Evolutionary conservation across 2,888 invertebrate species (phyloP), one percentile per base, ranked within the genome.

Genomic region (Artemia sinica): DNA sequence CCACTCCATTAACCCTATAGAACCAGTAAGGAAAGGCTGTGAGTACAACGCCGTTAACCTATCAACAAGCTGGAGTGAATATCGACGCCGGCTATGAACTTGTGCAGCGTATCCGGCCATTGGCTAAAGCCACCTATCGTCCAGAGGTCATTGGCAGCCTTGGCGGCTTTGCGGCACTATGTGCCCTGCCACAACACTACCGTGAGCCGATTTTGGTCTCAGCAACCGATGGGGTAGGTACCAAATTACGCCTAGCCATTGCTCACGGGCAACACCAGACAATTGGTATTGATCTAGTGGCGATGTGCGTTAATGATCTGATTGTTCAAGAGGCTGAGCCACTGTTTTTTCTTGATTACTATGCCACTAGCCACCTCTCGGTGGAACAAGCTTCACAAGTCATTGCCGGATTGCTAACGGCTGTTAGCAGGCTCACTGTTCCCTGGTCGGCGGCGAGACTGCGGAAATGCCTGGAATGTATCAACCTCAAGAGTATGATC

Each of bases 381-480:
- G 85, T 91, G 1, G 81, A 84, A 0, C 81, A 85, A 0, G 90
- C 93, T 0, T 82, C 84, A 5, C 81, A 85, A 72, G 89, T 97
- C 13, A 83, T 98, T 8, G 82, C 83, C 72, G 94, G 97, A n/a
- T n/a, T n/a, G n/a, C n/a, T n/a, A n/a, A n/a, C n/a, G n/a, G n/a
- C n/a, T n/a, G n/a, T n/a, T n/a, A n/a, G n/a, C n/a, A n/a, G n/a
- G n/a, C n/a, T n/a, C n/a, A n/a, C n/a, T n/a, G n/a, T n/a, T n/a
- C n/a, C 67, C 72, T 75, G 76, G 0, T 74, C 94, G 86, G 86
- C 71, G 96, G 96, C 0, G 96, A 97, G 80, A 96, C 96, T 2
- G 96, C 96, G 0, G 95, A 95, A 80, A 94, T 96, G 94, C 96
- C 97, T 0, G 87, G 90, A 1, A 87, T 97, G 81, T 98, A 97